Evolutionary conservation across 2,888 invertebrate genomes (phyloP), one percentile per base, ranked within the genome.

Genomic region (Thera obeliscata): DNA sequence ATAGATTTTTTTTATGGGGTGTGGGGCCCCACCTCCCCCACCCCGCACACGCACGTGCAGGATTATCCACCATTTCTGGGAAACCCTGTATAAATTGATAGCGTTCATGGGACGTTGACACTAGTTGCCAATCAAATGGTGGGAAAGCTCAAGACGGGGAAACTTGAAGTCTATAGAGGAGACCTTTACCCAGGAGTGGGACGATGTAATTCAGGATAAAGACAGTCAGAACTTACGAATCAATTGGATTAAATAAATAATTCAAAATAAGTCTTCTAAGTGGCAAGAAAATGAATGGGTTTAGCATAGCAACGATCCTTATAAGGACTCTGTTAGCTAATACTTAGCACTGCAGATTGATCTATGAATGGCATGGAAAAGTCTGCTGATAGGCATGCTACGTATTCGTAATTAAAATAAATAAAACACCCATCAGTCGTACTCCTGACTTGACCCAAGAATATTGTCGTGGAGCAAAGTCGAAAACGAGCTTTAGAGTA

Each of bases 361-460:
- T 59, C 46, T 38, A 48, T 49, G 11, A 56, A 56, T 56, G 49
- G 50, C 35, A 41, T 56, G 66, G 66, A 66, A 56, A 56, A 61
- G 2, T 56, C 9, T 50, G n/a, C n/a, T 3, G 12, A 56, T 65
- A 49, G 48, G 57, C 33, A 62, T 54, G 54, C 58, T 36, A 52
- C 2, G 46, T 49, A 49, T 12, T 36, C 22, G 36, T 59, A 58
- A 12, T 56, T 66, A 33, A 62, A 56, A 64, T 57, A 58, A 58
- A 49, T 46, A 50, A 52, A 48, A n/a, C 12, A 52, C 50, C 22
- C 8, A 33, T 8, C 52, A 2, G 52, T 8, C 2, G 9, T 9
- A 46, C 41, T 41, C 41, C 41, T 41, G 41, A 41, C 41, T 7
- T 3, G 41, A 41, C 41, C 6, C 6, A 41, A 41, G 41, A 41